These are phyloP conservation scores for Brassicogethes aeneus DNA, from an alignment of 2,888 invertebrate species.

Conservation along the genomic window DNA sequence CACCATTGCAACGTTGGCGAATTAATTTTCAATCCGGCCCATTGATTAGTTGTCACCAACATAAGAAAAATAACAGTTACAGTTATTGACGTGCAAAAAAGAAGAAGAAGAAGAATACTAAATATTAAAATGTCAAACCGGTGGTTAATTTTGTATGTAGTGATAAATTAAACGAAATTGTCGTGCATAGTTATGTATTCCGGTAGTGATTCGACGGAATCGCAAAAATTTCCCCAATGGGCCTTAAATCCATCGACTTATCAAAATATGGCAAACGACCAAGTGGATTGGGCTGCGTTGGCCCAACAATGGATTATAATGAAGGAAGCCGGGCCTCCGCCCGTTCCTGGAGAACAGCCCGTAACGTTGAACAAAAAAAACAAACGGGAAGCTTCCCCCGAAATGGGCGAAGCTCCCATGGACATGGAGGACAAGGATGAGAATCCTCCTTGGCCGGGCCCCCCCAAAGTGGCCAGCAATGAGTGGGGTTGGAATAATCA, in stretches of 20 bases:
- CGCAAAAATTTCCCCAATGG: slow-evolving; percentile 65
- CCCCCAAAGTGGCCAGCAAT: slow-evolving; percentile 22
- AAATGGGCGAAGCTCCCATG: slow-evolving; percentile 82
- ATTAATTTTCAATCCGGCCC: no score
- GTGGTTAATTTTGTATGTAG: not conserved
- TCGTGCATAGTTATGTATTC: slow-evolving; percentile 45
- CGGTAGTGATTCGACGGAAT: slow-evolving; percentile 46
- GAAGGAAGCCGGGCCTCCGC: slow-evolving; percentile 63
- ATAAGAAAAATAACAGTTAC: no score
- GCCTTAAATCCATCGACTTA: slow-evolving; percentile 73
- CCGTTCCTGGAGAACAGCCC: slow-evolving; percentile 22
- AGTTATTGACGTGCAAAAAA: no score
- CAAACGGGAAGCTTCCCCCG: slow-evolving; percentile 11
- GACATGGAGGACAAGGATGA: slow-evolving; percentile 74
- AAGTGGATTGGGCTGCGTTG: slow-evolving; percentile 93
- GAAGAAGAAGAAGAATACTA: no score
- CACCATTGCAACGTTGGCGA: no score
- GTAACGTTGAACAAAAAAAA: slow-evolving; percentile 10
- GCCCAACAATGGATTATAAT: slow-evolving; percentile 98
- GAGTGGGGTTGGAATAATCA: slow-evolving; percentile 37
- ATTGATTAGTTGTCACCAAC: no score
- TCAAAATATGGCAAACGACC: slow-evolving; percentile 72
- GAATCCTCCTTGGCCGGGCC: slow-evolving; percentile 36
- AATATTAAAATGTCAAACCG: no score
- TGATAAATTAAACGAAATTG: not conserved